Conservation (phyloP, 92 coral and sea anemone species). For the Metridium senile region DNA sequence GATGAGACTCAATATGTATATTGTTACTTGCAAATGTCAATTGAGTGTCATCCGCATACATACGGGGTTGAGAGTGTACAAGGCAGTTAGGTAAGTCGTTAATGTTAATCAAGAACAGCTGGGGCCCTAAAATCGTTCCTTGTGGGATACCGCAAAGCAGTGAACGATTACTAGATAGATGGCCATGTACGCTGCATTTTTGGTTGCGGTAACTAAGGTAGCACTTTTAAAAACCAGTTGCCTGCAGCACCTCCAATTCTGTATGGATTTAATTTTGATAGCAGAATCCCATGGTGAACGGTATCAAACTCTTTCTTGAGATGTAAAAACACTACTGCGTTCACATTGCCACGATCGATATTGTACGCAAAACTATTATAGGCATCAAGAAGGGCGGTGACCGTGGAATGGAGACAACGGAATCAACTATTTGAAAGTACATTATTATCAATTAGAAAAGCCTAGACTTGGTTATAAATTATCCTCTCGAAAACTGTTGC, state of each 20-base stretch:
- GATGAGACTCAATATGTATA: neutral
- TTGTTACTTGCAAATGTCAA: constrained; percentile 8
- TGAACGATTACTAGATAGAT: no score
- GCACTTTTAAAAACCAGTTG: constrained; percentile 18
- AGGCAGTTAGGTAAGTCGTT: constrained; percentile 1
- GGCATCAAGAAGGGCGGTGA: neutral
- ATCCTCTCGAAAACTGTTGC: constrained; percentile 52
- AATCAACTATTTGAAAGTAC: no score
- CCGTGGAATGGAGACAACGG: no score
- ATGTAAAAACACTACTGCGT: no score
- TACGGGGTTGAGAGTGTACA: no score
- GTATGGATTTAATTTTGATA: constrained; percentile 12
- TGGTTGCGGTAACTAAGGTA: constrained; percentile 4
- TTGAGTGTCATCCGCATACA: constrained; percentile 4
- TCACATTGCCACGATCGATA: neutral
- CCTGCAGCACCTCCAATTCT: constrained; percentile 19
- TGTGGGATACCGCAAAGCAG: no score
- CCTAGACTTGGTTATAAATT: constrained; percentile 35
- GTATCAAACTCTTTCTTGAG: neutral
- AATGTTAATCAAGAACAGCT: neutral
- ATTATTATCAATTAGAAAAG: neutral
- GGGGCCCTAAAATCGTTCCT: constrained; percentile 22
- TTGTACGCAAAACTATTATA: neutral
- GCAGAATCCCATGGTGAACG: no score
- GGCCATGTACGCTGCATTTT: no score